These are phyloP conservation scores for Andrena praecox DNA, from an alignment of 2,888 invertebrate genomes.

Conservation along the genomic window DNA sequence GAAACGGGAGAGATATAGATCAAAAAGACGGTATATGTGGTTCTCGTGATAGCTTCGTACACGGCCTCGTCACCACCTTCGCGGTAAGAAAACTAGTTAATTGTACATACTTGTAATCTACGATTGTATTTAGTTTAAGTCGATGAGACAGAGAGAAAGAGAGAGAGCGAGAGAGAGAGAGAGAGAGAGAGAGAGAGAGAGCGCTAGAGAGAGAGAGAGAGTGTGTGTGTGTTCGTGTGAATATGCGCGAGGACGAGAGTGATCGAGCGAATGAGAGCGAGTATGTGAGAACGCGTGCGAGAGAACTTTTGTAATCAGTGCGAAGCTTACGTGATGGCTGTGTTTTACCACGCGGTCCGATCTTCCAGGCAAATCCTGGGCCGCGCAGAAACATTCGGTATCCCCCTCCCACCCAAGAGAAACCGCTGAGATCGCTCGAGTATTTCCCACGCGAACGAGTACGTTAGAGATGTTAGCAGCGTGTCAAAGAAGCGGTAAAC, in stretches of 20 bases:
- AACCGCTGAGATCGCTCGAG: constrained; percentile 41
- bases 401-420: constrained; percentile 23
- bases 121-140: constrained; percentile 62
- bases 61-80: constrained; percentile 53
- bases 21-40: not conserved
- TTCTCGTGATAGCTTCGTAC: constrained; percentile 52
- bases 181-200: constrained; percentile 18
- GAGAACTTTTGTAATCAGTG: constrained; percentile 71
- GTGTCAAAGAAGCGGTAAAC: constrained; percentile 32
- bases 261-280: constrained; percentile 2
- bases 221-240: no score
- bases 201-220: not conserved
- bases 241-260: constrained; percentile 8
- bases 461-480: constrained; percentile 5
- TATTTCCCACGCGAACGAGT: constrained; percentile 11
- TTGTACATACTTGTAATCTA: constrained; percentile 62
- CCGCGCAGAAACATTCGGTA: constrained; percentile 63
- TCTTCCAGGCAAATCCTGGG: constrained; percentile 74
- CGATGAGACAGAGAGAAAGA: constrained; percentile 24
- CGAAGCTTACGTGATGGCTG: constrained; percentile 76
- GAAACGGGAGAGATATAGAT: not conserved
- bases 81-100: constrained; percentile 58
- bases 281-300: constrained; percentile 9
- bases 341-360: constrained; percentile 75
- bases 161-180: not conserved